Evolutionary conservation across 64 coral and sea anemone genomes (phyloP), one percentile per base, ranked within the genome.

Genomic region (Orbicella faveolata): DNA sequence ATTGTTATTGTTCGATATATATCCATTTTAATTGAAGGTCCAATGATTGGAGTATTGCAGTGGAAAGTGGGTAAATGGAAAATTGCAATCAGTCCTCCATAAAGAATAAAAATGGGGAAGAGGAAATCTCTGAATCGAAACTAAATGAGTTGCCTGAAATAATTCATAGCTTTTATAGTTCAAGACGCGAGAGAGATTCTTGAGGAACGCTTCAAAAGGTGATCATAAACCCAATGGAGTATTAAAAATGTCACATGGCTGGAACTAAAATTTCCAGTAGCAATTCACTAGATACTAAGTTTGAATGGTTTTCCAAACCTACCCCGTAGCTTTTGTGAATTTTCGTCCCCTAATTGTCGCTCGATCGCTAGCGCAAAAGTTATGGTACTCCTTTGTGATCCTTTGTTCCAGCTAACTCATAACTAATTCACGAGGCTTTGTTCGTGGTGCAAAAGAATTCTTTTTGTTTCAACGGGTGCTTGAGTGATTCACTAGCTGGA

Each of bases 371-470:
- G 23, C n/a, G 41, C 37, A 6, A 73, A 70, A 67, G 64, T 52
- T 85, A 44, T 73, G 64, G 33, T 44, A 72, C 1, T 37, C 65
- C 44, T 85, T 85, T 25, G 41, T 52, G 82, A 63, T 73, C 64
- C 65, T 85, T 85, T 85, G 64, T 85, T 85, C 36, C 2, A 85
- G 23, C 1, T 52, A 52, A 52, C 64, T 85, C 65, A 85, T 85
- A 73, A 85, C 36, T 85, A 52, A 85, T 85, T 85, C 23, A 85
- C 34, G 48, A 25, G 63, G 48, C 82, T 72, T 85, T 85, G 82
- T 85, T 85, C 82, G 70, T 34, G 65, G 64, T 68, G 41, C 53
- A 52, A 85, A 53, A 72, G 65, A 85, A 85, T 67, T 17, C 21
- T 73, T n/a, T 85, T 85, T 70, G 82, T 85, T 85, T 12, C 11